phyloP scores from a whole-genome alignment of 2,888 invertebrate genomes.

The Drosophila birchii region DNA sequence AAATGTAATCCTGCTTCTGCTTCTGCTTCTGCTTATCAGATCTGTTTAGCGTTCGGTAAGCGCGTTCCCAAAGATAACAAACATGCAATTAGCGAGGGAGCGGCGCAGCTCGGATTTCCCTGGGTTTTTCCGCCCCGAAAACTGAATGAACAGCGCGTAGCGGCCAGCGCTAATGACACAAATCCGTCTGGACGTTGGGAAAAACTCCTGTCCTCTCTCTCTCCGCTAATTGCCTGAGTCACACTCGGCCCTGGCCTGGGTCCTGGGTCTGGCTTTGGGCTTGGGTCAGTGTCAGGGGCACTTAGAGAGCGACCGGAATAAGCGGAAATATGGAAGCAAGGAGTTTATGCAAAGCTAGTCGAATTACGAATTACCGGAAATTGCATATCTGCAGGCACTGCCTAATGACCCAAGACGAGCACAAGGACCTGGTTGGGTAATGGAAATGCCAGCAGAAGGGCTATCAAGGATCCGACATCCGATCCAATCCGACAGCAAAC shows the following conservation, averaged over 20 bases:
- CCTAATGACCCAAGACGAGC: constrained; percentile 58
- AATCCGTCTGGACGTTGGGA: constrained; percentile 69
- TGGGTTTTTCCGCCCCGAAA: constrained; percentile 69
- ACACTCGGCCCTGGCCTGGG: constrained; percentile 22
- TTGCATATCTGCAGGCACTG: constrained; percentile 29
- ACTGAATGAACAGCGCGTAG: constrained; percentile 65
- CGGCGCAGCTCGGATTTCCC: constrained; percentile 52
- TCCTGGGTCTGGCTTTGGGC: constrained; percentile 5
- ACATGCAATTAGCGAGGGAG: constrained; percentile 72
- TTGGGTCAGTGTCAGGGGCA: constrained; percentile 57
- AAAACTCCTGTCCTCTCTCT: constrained; percentile 25
- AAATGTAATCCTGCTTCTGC: constrained; percentile 42
- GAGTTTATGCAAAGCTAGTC: constrained; percentile 72
- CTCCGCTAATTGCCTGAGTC: constrained; percentile 72
- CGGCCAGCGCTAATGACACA: constrained; percentile 65
- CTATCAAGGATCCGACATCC: constrained; percentile 3
- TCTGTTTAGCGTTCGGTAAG: constrained; percentile 41
- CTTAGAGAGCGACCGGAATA: constrained; percentile 55
- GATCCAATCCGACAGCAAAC: not conserved
- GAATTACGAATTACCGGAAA: constrained; percentile 75
- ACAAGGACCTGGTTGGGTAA: not conserved
- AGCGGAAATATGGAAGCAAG: constrained; percentile 65
- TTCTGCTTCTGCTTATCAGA: constrained; percentile 21
- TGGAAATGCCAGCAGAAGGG: constrained; percentile 21
- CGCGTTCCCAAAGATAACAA: constrained; percentile 72